These are phyloP conservation scores for Drosophila novamexicana DNA, from an alignment of 1,140 invertebrate species.

Conservation along the genomic window DNA sequence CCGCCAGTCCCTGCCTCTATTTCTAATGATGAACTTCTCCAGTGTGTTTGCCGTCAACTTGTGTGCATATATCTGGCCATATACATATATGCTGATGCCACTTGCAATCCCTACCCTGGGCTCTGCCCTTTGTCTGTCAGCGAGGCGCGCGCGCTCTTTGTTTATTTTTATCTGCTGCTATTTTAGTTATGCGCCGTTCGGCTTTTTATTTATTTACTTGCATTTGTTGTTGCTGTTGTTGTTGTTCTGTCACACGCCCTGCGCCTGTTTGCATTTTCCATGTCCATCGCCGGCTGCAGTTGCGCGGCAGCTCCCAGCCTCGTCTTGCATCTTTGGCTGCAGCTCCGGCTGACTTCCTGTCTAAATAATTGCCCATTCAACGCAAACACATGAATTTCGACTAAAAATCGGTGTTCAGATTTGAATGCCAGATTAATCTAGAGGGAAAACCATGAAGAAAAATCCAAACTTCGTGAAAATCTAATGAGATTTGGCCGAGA, in stretches of 20 bases:
- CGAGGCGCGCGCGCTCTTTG: conserved; percentile 46
- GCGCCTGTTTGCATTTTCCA: conserved; percentile 58
- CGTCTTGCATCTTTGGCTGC: conserved; percentile 21
- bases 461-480: too few relatives aligned
- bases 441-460: too few relatives aligned
- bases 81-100: neutral
- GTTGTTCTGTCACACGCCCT: conserved; percentile 48
- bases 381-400: conserved; percentile 45
- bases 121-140: conserved; percentile 64
- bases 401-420: too few relatives aligned
- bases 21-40: conserved; percentile 1
- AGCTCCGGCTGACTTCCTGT: conserved; percentile 64
- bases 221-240: conserved; percentile 28
- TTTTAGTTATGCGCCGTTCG: conserved; percentile 59
- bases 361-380: conserved; percentile 69
- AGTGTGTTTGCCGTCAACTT: neutral
- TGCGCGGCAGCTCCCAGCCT: neutral
- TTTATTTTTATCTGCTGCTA: conserved; percentile 74
- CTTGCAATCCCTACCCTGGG: neutral
- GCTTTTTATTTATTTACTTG: conserved; percentile 56
- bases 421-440: too few relatives aligned
- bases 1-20: neutral
- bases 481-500: too few relatives aligned
- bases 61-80: neutral
- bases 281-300: conserved; percentile 9